phyloP scores from a whole-genome alignment of 2,797 vertebrate species.

The Gymnothorax reevesii region DNA sequence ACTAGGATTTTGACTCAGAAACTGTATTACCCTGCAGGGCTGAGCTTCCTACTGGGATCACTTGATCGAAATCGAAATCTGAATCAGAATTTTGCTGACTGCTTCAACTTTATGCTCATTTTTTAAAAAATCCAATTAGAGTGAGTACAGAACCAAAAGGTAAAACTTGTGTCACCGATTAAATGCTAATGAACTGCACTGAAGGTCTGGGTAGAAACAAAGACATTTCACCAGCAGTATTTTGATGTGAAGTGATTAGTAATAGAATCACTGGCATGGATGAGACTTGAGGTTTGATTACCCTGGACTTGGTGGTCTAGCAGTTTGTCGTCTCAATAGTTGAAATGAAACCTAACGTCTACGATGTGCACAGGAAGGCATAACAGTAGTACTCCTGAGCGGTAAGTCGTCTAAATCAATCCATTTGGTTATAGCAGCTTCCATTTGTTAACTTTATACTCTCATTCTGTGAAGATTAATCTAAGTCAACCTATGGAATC shows the following conservation, averaged over 20 bases:
- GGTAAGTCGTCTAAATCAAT: background rate
- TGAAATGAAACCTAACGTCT: background rate
- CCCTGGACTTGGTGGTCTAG: background rate
- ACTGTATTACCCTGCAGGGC: no score
- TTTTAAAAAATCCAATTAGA: no score
- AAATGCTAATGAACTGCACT: no score
- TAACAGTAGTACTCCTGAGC: background rate
- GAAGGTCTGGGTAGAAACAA: background rate
- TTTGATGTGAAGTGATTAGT: background rate
- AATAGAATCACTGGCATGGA: background rate
- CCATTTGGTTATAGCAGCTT: background rate
- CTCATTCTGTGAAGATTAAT: slow-evolving; percentile 63
- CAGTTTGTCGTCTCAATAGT: background rate
- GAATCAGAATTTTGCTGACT: no score
- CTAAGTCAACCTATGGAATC: slow-evolving; percentile 62
- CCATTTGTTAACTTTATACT: background rate
- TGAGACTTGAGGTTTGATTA: background rate
- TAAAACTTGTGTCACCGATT: no score
- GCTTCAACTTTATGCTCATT: no score
- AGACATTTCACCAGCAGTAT: background rate
- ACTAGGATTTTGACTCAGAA: no score
- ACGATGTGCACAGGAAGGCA: background rate
- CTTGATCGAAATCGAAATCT: no score
- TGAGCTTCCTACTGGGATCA: no score
- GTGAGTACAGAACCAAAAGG: no score